Base-by-base conservation (phyloP, 2,113 vertebrate species). In the Microcebus tavaratra region DNA sequence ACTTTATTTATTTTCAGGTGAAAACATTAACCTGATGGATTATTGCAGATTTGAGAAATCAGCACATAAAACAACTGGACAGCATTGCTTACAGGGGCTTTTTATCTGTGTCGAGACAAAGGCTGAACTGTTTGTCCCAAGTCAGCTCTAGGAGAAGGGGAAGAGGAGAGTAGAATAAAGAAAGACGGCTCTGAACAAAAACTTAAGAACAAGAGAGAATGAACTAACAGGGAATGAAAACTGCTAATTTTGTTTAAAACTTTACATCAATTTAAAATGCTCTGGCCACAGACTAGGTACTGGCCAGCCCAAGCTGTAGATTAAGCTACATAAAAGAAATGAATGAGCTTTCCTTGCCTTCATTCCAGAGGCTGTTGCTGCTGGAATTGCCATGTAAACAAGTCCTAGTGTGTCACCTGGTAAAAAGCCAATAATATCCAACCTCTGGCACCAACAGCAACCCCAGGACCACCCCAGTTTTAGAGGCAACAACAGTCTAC, bases 41-140 rank as follows among this genome's bases (percentile, higher is more conserved):
- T 99, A 99, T 99, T 99, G 99, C 99, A 99, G 99, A 99, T 99
- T 99, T 99, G 99, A 99, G 99, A 99, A 99, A 99, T 99, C 99
- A 99, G 99, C 99, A 99, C 99, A 99, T 99, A 99, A 99, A 98
- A 99, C 98, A 98, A 99, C 99, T 98, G 99, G 99, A 99, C 99
- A 99, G 98, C 99, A 99, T 98, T 99, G 99, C 98, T 99, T 99
- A 99, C 99, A 99, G 99, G 98, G 99, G 99, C 98, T 99, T 99
- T 99, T 97, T 95, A 98, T 99, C 98, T 98, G 98, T 99, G 99
- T 99, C 98, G 98, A 99, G 98, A 99, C 99, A 99, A 99, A 99
- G 99, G 99, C 99, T 99, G 99, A 99, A 99, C 98, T 98, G 98
- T 99, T 99, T 99, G 98, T 99, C 99, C 99, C 99, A 99, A 99